Conservation (phyloP, 2,888 invertebrate genomes). For the Lumbricus terrestris region DNA sequence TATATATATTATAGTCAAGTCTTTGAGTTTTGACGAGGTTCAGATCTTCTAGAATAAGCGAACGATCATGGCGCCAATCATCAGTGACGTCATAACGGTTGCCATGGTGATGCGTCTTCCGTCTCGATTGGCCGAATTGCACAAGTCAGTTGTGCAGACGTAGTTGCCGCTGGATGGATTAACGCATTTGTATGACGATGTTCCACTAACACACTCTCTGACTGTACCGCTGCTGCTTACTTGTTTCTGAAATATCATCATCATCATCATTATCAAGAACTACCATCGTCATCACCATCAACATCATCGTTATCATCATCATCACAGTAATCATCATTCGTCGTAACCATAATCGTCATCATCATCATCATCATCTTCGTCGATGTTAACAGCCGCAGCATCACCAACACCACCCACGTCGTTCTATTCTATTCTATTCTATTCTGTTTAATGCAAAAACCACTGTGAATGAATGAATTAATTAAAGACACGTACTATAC, state of each 20-base stretch:
- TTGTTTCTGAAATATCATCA: not conserved
- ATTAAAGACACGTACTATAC: not conserved
- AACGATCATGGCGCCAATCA: not conserved
- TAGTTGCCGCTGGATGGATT: not conserved
- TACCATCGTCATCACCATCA: not conserved
- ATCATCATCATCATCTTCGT: too few relatives aligned
- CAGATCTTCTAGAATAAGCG: not conserved
- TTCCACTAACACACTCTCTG: not conserved
- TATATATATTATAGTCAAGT: too few relatives aligned
- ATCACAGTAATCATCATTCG: not conserved
- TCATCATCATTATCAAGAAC: not conserved
- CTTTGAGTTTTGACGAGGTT: too few relatives aligned
- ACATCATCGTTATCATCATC: not conserved
- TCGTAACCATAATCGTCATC: too few relatives aligned
- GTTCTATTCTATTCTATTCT: too few relatives aligned
- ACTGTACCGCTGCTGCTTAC: not conserved
- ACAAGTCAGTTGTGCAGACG: not conserved
- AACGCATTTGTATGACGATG: not conserved
- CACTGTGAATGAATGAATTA: not conserved
- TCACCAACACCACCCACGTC: too few relatives aligned
- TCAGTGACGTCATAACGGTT: not conserved
- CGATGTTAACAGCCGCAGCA: too few relatives aligned
- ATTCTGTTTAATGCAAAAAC: too few relatives aligned
- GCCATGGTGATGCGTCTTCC: not conserved
- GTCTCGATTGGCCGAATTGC: not conserved